Base-by-base conservation (phyloP, 2,113 vertebrate species). In the Melozone crissalis region DNA sequence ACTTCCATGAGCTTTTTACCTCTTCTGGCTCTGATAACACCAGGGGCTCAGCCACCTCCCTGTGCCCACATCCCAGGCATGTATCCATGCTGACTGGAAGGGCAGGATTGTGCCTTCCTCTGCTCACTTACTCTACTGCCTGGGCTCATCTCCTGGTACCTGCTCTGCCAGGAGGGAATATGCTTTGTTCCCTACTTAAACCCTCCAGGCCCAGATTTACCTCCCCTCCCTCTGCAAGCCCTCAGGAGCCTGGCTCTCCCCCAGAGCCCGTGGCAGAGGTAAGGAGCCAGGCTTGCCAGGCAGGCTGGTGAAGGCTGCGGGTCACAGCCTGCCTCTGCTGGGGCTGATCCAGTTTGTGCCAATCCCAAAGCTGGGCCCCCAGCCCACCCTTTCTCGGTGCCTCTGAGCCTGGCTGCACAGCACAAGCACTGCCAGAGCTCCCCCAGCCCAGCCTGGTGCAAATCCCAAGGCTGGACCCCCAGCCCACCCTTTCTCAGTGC, bases 371-470 rank as follows among this genome's bases (percentile, higher is more conserved):
- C 16, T 47, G 22, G 26, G 39, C 5, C 43, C 51, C 22, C 22
- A 23, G 1, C 15, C 22, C 4, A 0, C 13, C 13, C 37, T 21
- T 85, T 76, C 37, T 33, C 30, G 10, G 26, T 1, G 1, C 15
- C 20, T 78, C 47, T 61, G 49, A 73, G 18, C 19, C 18, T 0
- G 0, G n/a, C 16, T 73, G 51, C 13, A 28, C 2, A 2, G 35
- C 46, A 71, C 39, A 30, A 52, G 15, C 15, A 7, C 52, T 52
- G 39, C 30, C 7, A 8, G n/a, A 58, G 55, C 27, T n/a, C 27
- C 19, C 10, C 13, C 51, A 82, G 19, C 44, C 28, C n/a, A n/a
- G n/a, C n/a, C n/a, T n/a, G n/a, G n/a, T n/a, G n/a, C 55, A 89
- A 55, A 41, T n/a, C 13, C 20, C 37, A 19, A 24, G 41, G 21